These are phyloP conservation scores for Parotia lawesii DNA, from an alignment of 2,113 vertebrate genomes.

Conservation along the genomic window DNA sequence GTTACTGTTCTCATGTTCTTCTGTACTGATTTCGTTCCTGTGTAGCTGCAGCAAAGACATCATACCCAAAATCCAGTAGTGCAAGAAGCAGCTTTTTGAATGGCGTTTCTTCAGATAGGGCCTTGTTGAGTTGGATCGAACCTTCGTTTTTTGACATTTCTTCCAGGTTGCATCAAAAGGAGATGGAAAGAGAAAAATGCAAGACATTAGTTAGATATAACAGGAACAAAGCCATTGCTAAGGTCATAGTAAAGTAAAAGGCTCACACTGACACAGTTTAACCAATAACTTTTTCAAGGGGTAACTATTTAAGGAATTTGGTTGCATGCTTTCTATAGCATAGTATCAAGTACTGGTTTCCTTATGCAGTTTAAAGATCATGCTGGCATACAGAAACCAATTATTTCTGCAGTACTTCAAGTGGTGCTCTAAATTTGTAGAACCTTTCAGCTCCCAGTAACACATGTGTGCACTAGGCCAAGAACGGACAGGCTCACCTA, in stretches of 20 bases:
- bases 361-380: background rate
- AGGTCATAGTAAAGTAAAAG: constrained; percentile 60
- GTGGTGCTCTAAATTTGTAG: background rate
- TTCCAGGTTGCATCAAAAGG: constrained; percentile 75
- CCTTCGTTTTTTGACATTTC: constrained; percentile 98
- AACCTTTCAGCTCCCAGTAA: background rate
- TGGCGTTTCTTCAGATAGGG: constrained; percentile 81
- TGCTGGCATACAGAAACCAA: background rate
- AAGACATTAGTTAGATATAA: constrained; percentile 66
- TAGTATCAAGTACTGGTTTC: background rate
- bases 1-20: constrained; percentile 24
- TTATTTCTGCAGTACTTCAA: background rate
- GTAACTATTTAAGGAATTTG: background rate
- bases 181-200: constrained; percentile 66
- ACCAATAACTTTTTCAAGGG: background rate
- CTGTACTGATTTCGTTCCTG: constrained; percentile 63
- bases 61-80: constrained; percentile 74
- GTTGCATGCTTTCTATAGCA: background rate
- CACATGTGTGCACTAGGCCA: background rate
- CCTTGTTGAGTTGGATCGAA: constrained; percentile 90
- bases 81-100: constrained; percentile 56
- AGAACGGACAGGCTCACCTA: background rate
- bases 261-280: constrained; percentile 50
- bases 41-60: constrained; percentile 71
- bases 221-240: background rate